Evolutionary conservation across 2,113 vertebrate species (phyloP), one percentile per base, ranked within the genome.

Genomic region (Dromaius novaehollandiae): DNA sequence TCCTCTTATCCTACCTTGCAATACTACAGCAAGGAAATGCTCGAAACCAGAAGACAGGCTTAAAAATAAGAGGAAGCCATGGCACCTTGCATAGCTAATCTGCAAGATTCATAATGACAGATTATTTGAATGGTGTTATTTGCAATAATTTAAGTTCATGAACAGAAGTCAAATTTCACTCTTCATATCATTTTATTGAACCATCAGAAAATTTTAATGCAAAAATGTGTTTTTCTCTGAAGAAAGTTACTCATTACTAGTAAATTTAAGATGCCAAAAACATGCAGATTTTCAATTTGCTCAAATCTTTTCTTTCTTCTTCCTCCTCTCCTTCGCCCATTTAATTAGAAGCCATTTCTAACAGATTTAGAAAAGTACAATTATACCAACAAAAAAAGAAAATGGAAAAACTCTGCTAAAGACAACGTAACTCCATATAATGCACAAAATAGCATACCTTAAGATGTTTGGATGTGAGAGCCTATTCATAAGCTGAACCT

Each of bases 401-500:
- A 87, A 78, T 15, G 77, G 9, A 30, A 83, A 71, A 80, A 36
- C 24, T 63, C 46, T 86, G 26, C 28, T 56, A 53, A 65, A 88
- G 66, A 56, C 15, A 86, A 19, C 9, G 11, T 42, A 24, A 56
- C 21, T 73, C 61, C 48, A 13, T 5, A 46, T 0, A 1, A 74
- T 30, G 51, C 69, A 82, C 17, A 44, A 68, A 91, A 81, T 13
- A 70, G 16, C 24, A 77, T 97, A 99, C 99, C 99, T 99, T 97
- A 99, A 98, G 95, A 99, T 99, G 97, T 99, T 99, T 48, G 99
- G 99, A 96, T 99, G 99, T 17, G 98, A 99, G n/a, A 99, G 99
- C 61, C 99, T 98, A 97, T 99, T 99, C 99, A 99, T 99, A 50
- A 99, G 99, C 76, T 99, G 99, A 66, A 99, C 99, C 92, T 99